A percentile compares a stretch with the other conserved stretches of the same genome.
Evolutionary conservation across 2,888 invertebrate genomes (phyloP).

Genomic region (Metellina segmentata): DNA sequence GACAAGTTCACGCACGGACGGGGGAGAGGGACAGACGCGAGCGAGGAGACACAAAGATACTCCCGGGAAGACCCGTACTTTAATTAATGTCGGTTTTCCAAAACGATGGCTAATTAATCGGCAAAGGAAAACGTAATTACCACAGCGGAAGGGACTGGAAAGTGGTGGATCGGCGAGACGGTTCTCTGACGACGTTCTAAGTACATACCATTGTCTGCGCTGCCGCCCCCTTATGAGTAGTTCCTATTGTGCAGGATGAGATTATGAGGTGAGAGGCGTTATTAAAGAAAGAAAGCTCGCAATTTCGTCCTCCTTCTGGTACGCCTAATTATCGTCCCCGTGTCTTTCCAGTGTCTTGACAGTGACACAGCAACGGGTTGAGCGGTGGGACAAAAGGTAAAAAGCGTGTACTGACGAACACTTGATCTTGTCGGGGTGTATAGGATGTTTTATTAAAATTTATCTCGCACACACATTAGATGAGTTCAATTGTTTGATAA

Average conservation of each 20-base stretch:
- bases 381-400: neutral
- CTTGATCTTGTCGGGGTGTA: neutral
- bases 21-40: no score
- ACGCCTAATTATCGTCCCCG: conserved; percentile 8
- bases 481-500: no score
- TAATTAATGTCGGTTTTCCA: conserved; percentile 50
- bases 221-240: neutral
- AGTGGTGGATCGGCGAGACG: conserved; percentile 3
- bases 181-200: neutral
- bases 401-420: no score
- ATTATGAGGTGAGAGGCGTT: neutral
- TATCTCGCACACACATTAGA: no score
- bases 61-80: neutral
- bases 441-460: neutral
- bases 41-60: no score
- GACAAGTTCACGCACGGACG: no score
- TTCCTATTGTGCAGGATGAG: neutral
- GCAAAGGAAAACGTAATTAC: conserved; percentile 55
- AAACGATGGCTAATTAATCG: conserved; percentile 56
- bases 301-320: neutral
- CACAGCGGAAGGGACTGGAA: conserved; percentile 1
- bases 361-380: neutral
- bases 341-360: neutral
- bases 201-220: conserved; percentile 17
- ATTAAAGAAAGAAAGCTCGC: conserved; percentile 15